phyloP scores from a whole-genome alignment of 2,797 vertebrate species.

The Corythornis leucogaster region DNA sequence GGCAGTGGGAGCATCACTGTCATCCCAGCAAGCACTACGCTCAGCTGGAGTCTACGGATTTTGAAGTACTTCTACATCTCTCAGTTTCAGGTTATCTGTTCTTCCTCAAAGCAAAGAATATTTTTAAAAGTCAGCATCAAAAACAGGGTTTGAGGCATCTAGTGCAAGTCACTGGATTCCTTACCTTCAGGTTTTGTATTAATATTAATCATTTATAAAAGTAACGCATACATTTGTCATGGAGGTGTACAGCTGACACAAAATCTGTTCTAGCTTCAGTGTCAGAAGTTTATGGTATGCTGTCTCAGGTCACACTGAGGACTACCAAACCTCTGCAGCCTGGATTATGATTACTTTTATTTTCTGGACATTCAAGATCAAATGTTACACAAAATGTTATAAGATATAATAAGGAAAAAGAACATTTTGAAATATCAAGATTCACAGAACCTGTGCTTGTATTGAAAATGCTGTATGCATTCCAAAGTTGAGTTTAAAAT shows the following conservation, averaged over 20 bases:
- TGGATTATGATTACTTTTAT: neutral
- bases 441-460: neutral
- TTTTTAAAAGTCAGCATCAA: neutral
- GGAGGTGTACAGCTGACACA: neutral
- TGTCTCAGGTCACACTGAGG: neutral
- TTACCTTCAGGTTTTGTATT: neutral
- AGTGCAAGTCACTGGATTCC: neutral
- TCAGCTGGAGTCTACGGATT: neutral
- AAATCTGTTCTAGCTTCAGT: neutral
- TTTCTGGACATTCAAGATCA: neutral
- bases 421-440: neutral
- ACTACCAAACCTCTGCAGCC: neutral
- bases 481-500: neutral
- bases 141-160: neutral
- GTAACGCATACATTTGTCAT: neutral
- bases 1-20: neutral
- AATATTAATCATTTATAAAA: neutral
- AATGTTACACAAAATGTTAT: neutral
- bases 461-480: fast-evolving
- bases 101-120: neutral
- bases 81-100: neutral
- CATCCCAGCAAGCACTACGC: neutral
- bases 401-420: neutral
- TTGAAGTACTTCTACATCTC: neutral
- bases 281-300: neutral